Base-by-base conservation (phyloP, 2,888 invertebrate genomes). In the Hypomecis punctinalis region DNA sequence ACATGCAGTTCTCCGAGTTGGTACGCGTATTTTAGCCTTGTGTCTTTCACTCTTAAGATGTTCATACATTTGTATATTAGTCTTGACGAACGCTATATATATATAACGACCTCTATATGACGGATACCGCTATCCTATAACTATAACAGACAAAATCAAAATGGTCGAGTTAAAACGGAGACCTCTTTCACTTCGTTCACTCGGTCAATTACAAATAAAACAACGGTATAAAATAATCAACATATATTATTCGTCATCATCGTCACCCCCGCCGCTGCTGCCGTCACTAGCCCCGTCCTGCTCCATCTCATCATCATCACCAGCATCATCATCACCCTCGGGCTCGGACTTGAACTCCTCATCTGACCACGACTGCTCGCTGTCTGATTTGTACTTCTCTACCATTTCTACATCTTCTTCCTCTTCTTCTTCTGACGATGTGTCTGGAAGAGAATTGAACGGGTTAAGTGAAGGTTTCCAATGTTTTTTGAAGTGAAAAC, bases 371-470 rank as follows among this genome's bases (percentile, higher is more conserved):
- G 85, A 84, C 40, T 80, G 82, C 36, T 80, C 85, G 75, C 88
- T 86, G 63, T 83, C 86, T 0, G 91, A 89, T 58, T 84, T 82
- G 63, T 86, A 84, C 5, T 81, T 75, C 7, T 86, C 89, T 0
- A 83, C 23, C 23, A 23, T 23, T 23, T 73, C 7, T 87, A 86
- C 81, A 87, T 81, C 10, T 40, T 89, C 90, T 5, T 23, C 23
- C 3, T 87, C 89, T n/a, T 90, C 91, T 6, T 88, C 89, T 10
- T 91, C 92, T 9, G 91, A 90, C 39, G 91, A 89, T 2, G 91
- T 80, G 45, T 60, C 59, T 0, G 61, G 59, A 64, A 37, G 57
- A 36, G 23, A 40, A 11, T 37, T 11, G 0, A 47, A 2, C 5
- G 5, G 43, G 9, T 39, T 39, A 39, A 39, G 39, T 8, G 39